Evolutionary conservation across 2,113 vertebrate genomes (phyloP).

Genomic region (Ammodytes dubius): DNA sequence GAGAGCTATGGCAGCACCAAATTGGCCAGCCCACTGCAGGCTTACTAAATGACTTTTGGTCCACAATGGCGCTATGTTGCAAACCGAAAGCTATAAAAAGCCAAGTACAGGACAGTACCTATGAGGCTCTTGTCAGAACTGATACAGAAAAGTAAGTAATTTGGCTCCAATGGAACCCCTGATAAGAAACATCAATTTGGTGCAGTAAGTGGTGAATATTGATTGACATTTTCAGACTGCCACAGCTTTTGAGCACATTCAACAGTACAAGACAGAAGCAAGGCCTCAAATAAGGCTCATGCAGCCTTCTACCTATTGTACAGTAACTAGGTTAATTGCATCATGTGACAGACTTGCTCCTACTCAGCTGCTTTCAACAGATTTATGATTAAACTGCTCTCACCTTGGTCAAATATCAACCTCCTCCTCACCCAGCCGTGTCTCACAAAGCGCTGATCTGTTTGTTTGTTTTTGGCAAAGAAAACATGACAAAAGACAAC

Average conservation of each 20-base stretch:
- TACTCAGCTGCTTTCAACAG: constrained; percentile 49
- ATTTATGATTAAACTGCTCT: constrained; percentile 75
- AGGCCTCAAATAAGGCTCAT: constrained; percentile 12
- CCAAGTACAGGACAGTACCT: not conserved
- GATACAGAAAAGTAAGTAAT: constrained; percentile 30
- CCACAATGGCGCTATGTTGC: not conserved
- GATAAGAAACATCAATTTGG: constrained; percentile 43
- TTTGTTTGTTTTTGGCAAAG: not conserved
- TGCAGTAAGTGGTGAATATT: constrained; percentile 41
- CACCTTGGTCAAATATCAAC: constrained; percentile 62
- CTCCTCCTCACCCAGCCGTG: not conserved
- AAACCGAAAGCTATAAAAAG: constrained; percentile 13
- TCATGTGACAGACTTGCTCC: constrained; percentile 46
- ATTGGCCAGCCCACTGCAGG: not conserved
- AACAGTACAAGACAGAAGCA: constrained; percentile 29
- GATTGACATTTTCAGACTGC: constrained; percentile 38
- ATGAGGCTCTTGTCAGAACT: constrained; percentile 13
- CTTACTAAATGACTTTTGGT: not conserved
- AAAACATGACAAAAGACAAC: not conserved
- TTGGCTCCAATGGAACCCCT: constrained; percentile 26
- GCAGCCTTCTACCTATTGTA: constrained; percentile 9
- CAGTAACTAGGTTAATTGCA: constrained; percentile 14
- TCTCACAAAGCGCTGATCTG: not conserved
- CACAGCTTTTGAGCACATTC: constrained; percentile 16
- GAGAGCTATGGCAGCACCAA: not conserved